Evolutionary conservation across 2,888 invertebrate genomes (phyloP).

Genomic region (Incurvaria masculella): DNA sequence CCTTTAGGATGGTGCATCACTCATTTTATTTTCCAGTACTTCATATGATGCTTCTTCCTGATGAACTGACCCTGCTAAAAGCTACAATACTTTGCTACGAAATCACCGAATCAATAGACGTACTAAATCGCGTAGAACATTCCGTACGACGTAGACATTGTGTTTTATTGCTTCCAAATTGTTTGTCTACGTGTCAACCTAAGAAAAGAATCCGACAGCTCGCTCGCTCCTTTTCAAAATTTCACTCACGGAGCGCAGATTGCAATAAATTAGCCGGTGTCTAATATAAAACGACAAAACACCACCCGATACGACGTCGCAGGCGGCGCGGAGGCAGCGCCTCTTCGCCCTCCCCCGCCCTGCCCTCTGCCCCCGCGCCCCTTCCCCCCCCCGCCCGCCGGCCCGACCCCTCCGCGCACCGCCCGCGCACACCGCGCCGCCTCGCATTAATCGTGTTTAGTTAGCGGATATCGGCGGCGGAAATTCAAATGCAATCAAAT

Average conservation of each 20-base stretch:
- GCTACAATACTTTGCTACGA: too few relatives aligned
- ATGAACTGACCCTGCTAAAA: too few relatives aligned
- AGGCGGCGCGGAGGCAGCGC: slow-evolving; percentile 14
- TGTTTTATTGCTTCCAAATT: too few relatives aligned
- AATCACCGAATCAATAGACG: too few relatives aligned
- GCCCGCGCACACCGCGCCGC: slow-evolving; percentile 54
- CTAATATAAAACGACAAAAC: slow-evolving; percentile 57
- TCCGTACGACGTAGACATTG: too few relatives aligned
- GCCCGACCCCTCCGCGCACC: slow-evolving; percentile 51
- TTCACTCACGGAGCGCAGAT: slow-evolving; percentile 39
- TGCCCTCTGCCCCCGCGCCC: slow-evolving; percentile 42
- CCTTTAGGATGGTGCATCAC: too few relatives aligned
- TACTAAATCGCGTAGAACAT: too few relatives aligned
- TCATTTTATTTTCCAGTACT: too few relatives aligned
- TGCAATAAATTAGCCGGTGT: slow-evolving; percentile 54
- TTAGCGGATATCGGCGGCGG: slow-evolving; percentile 57
- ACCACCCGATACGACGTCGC: slow-evolving; percentile 26
- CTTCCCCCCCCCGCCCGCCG: slow-evolving; percentile 40
- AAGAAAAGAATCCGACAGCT: too few relatives aligned
- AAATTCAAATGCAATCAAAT: slow-evolving; percentile 59
- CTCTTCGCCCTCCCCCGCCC: slow-evolving; percentile 13
- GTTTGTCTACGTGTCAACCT: too few relatives aligned
- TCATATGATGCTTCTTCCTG: too few relatives aligned
- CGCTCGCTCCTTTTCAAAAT: background rate
- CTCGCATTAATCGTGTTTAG: slow-evolving; percentile 59